Base-by-base conservation (phyloP, 1,140 invertebrate species). In the Probaryconus sp. region DNA sequence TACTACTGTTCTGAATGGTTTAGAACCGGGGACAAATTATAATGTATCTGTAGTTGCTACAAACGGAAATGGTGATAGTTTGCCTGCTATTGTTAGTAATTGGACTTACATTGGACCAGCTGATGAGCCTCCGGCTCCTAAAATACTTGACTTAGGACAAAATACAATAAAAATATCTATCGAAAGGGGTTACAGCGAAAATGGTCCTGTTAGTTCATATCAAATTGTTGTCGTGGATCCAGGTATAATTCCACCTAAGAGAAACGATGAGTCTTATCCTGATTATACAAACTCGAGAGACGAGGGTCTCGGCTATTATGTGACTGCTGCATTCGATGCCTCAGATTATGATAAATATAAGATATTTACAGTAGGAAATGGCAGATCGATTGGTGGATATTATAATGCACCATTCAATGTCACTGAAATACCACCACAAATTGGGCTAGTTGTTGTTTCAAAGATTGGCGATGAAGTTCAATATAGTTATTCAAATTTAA, bases 351-450 rank as follows among this genome's bases (percentile, higher is more conserved):
- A 90, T 65, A 88, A 80, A 85, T 83, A 91, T 88, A 60, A 89
- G 88, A 60, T 79, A 87, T 97, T 97, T 88, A 88, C 90, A 3
- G 91, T 97, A 35, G 95, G 96, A 7, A 92, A 96, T 87, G 90
- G 91, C 13, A 88, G 87, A 45, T 90, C 87, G 3, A 94, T 95
- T 80, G 93, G 93, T 63, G 90, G 91, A 0, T 97, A 91, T 81
- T 92, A 91, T 51, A 97, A 97, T 88, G 92, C 91, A 6, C 94
- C 94, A 1, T 82, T 97, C 13, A 87, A 92, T 31, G 80, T 89
- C 28, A 87, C 90, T 10, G 86, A 81, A 16, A 74, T 60, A 4
- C 65, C 72, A 9, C 82, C 84, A 3, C 91, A 93, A 65, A 89
- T 97, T 3, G 92, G 92, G 35, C 79, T 95, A 35, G 94, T 92